Conservation (phyloP, 2,888 invertebrate genomes). For the Aromia moschata region DNA sequence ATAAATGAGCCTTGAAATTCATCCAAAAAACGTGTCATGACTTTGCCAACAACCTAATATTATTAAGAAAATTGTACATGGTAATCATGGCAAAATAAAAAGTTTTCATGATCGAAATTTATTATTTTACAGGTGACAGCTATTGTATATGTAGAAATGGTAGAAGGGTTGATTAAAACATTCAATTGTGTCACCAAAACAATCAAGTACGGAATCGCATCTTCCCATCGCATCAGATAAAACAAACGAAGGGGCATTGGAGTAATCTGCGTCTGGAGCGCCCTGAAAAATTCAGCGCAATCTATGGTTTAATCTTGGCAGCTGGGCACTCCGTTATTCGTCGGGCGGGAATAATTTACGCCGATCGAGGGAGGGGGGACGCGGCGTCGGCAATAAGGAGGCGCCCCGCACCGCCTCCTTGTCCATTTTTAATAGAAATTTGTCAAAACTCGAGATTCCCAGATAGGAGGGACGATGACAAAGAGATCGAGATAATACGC, state of each 20-base stretch:
- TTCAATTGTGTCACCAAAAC: conserved; percentile 22
- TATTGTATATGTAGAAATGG: too few relatives aligned
- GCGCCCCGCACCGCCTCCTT: conserved; percentile 27
- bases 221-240: conserved; percentile 29
- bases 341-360: conserved; percentile 42
- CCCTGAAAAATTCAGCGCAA: conserved; percentile 44
- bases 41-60: too few relatives aligned
- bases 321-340: conserved; percentile 48
- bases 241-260: conserved; percentile 24
- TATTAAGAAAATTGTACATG: too few relatives aligned
- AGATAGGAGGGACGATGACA: conserved; percentile 45
- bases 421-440: conserved; percentile 47
- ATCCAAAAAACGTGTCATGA: too few relatives aligned
- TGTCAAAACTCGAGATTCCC: conserved; percentile 43
- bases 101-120: too few relatives aligned
- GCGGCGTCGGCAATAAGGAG: conserved; percentile 21
- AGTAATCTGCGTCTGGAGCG: conserved; percentile 25
- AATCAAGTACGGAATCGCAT: conserved; percentile 17
- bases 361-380: conserved; percentile 20
- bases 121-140: too few relatives aligned
- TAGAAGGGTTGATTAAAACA: too few relatives aligned
- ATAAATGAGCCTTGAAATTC: too few relatives aligned
- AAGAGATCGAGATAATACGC: conserved; percentile 45
- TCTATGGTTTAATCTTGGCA: conserved; percentile 47
- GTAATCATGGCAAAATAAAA: too few relatives aligned